phyloP scores from a whole-genome alignment of 2,797 vertebrate species.

The Fistularia commersonii region DNA sequence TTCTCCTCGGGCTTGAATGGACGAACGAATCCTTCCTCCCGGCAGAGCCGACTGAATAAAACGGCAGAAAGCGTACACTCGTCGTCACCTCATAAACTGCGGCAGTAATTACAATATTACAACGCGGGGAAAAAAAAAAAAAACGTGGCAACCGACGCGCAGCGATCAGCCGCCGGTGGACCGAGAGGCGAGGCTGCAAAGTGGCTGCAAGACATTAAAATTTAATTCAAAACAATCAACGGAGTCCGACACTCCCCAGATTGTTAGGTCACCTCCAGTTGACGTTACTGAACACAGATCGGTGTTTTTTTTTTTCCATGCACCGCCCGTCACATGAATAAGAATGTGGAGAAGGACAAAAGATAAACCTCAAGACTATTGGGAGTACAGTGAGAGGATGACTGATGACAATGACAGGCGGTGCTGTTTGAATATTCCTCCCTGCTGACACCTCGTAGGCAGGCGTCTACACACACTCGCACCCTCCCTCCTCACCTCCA shows the following conservation, averaged over 20 bases:
- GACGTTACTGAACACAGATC: conserved; percentile 53
- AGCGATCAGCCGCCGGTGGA: conserved; percentile 33
- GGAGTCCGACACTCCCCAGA: conserved; percentile 64
- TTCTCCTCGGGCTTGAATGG: conserved; percentile 33
- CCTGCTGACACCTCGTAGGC: conserved; percentile 58
- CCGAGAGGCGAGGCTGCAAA: conserved; percentile 51
- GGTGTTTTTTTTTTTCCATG: conserved; percentile 51
- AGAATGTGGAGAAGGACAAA: conserved; percentile 59
- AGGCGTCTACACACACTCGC: conserved; percentile 39
- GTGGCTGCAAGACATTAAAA: conserved; percentile 62
- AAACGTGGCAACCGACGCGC: conserved; percentile 44
- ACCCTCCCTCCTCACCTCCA: conserved; percentile 57
- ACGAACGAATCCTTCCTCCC: conserved; percentile 34
- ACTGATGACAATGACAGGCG: conserved; percentile 73
- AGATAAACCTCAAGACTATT: conserved; percentile 64
- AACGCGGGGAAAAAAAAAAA: too few species aligned
- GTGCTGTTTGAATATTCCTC: conserved; percentile 70
- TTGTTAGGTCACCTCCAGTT: conserved; percentile 64
- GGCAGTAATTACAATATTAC: conserved; percentile 71
- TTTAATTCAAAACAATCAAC: conserved; percentile 69
- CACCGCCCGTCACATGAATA: conserved; percentile 60
- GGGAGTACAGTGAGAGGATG: conserved; percentile 68
- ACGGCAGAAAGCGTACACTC: conserved; percentile 45
- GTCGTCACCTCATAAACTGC: conserved; percentile 66
- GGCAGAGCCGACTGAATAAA: conserved; percentile 44